Evolutionary conservation across 2,888 invertebrate genomes (phyloP).

Genomic region (Tanaodytes sp.): DNA sequence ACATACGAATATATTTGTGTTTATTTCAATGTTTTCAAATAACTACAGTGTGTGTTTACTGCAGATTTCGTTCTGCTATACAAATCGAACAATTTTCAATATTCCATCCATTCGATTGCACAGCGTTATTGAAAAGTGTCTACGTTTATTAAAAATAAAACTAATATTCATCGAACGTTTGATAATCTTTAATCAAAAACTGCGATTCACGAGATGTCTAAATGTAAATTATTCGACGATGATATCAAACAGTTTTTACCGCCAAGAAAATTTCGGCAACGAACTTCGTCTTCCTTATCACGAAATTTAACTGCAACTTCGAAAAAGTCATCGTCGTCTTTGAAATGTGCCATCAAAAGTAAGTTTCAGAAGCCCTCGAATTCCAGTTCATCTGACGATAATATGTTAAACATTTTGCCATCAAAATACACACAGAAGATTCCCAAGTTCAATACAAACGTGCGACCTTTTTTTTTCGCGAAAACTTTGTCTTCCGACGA

Average conservation of each 20-base stretch:
- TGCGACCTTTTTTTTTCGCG: slow-evolving; percentile 11
- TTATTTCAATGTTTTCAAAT: no score
- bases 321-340: slow-evolving; percentile 19
- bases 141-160: no score
- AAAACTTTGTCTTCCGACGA: slow-evolving; percentile 35
- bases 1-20: no score
- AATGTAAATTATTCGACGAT: slow-evolving; percentile 41
- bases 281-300: background rate
- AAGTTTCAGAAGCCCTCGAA: slow-evolving; percentile 30
- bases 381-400: slow-evolving; percentile 7
- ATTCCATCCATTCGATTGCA: no score
- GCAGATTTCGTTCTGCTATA: no score
- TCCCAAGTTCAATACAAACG: slow-evolving; percentile 11
- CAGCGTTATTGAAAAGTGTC: no score
- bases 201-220: slow-evolving; percentile 18
- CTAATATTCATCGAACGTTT: no score
- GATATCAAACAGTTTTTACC: slow-evolving; percentile 34
- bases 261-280: slow-evolving; percentile 8
- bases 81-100: no score
- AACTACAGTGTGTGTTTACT: no score
- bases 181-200: no score
- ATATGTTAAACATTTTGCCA: slow-evolving; percentile 16
- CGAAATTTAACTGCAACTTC: background rate
- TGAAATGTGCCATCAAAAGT: slow-evolving; percentile 35
- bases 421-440: slow-evolving; percentile 27